phyloP scores from a whole-genome alignment of 2,113 vertebrate species.

The Tachysurus fulvidraco region DNA sequence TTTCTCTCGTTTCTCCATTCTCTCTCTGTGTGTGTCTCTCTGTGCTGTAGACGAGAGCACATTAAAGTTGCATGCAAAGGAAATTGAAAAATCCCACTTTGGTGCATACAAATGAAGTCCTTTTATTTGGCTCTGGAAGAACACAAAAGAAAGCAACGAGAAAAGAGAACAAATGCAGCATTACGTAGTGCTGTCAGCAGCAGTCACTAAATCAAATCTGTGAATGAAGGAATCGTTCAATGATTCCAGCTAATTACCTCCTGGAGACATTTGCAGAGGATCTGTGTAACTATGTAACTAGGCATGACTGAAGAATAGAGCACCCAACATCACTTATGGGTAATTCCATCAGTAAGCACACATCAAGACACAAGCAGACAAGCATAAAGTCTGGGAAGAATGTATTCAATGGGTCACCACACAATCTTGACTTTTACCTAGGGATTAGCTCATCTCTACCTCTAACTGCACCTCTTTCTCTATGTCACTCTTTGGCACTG shows the following conservation, averaged over 20 bases:
- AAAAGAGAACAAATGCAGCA: slow-evolving; percentile 21
- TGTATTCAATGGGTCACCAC: slow-evolving; percentile 15
- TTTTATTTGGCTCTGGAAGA: slow-evolving; percentile 46
- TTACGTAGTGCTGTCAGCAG: slow-evolving; percentile 10
- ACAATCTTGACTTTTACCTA: slow-evolving; percentile 9
- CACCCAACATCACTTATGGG: neutral
- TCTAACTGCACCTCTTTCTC: neutral
- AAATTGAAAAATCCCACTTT: slow-evolving; percentile 57
- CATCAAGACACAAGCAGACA: neutral
- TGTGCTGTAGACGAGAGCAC: slow-evolving; percentile 44
- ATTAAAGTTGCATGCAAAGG: slow-evolving; percentile 59
- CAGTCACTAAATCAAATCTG: slow-evolving; percentile 24
- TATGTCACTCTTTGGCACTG: slow-evolving; percentile 8
- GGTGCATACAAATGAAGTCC: slow-evolving; percentile 45
- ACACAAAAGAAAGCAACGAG: slow-evolving; percentile 44
- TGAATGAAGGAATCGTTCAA: slow-evolving; percentile 29
- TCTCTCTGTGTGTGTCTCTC: slow-evolving; percentile 5
- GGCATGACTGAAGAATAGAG: neutral
- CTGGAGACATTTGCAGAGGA: slow-evolving; percentile 34
- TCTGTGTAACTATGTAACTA: neutral
- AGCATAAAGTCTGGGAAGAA: neutral
- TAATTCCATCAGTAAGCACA: neutral
- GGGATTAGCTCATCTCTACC: neutral
- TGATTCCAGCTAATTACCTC: slow-evolving; percentile 38
- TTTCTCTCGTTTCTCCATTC: neutral